Percentiles rank a stretch among this genome's conserved stretches.
phyloP scores from a whole-genome alignment of 1,140 invertebrate genomes.

The Leptinotarsa texana region DNA sequence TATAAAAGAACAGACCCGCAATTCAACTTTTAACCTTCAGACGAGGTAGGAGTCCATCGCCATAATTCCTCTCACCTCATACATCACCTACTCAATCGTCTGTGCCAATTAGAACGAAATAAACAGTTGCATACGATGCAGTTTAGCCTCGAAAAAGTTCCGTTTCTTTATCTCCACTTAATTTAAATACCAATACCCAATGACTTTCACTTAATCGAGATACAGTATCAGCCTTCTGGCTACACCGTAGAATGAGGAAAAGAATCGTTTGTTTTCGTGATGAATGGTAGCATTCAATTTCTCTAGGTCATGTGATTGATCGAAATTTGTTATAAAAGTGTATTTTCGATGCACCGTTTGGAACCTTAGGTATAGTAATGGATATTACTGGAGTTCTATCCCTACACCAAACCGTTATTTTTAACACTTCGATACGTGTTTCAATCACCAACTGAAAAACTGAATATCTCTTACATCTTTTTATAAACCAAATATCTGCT shows the following conservation, averaged over 20 bases:
- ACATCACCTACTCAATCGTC: background rate
- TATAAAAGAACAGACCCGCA: background rate
- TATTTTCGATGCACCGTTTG: too few species aligned
- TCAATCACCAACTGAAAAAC: too few species aligned
- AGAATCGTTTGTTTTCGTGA: background rate
- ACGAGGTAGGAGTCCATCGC: conserved; percentile 4
- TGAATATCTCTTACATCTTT: too few species aligned
- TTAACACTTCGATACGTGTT: too few species aligned
- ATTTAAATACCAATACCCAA: background rate
- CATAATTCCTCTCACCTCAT: conserved; percentile 2
- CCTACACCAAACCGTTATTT: too few species aligned
- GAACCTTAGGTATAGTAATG: too few species aligned
- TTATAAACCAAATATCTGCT: too few species aligned
- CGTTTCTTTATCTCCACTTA: conserved; percentile 1
- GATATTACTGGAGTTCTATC: too few species aligned
- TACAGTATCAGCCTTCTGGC: background rate
- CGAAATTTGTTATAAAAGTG: too few species aligned
- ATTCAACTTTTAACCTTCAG: background rate
- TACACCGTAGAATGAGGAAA: background rate
- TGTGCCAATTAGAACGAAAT: background rate
- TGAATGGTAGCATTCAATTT: too few species aligned
- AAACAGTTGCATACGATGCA: conserved; percentile 2
- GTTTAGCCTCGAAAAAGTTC: conserved; percentile 5
- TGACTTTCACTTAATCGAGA: conserved; percentile 5
- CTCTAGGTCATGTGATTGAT: background rate